These are phyloP conservation scores for Eupithecia dodoneata DNA, from an alignment of 2,888 invertebrate species.

Conservation along the genomic window DNA sequence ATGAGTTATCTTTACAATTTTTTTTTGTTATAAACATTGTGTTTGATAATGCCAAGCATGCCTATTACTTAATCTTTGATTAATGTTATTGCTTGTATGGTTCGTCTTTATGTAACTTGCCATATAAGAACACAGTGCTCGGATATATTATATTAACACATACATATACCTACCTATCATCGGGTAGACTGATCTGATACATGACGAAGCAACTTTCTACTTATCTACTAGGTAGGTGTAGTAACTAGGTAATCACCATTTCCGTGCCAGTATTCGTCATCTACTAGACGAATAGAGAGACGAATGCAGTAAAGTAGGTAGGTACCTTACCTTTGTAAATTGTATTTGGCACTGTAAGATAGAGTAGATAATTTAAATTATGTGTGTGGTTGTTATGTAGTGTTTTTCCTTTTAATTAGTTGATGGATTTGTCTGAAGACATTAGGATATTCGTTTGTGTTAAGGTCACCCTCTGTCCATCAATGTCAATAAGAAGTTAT, in stretches of 20 bases:
- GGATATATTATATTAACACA: constrained; percentile 6
- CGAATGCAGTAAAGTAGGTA: not conserved
- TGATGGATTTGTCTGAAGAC: not conserved
- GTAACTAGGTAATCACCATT: not conserved
- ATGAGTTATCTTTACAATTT: too few species aligned
- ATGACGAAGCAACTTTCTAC: constrained; percentile 10
- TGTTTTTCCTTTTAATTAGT: not conserved
- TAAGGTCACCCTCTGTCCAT: not conserved
- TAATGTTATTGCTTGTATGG: not conserved
- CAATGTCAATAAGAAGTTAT: not conserved
- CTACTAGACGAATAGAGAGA: not conserved
- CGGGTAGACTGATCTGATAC: constrained; percentile 4
- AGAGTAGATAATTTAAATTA: not conserved
- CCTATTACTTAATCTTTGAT: not conserved
- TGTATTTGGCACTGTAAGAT: not conserved
- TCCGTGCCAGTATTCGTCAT: not conserved
- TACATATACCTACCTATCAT: constrained; percentile 9
- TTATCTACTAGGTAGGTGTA: not conserved
- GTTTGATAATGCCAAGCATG: too few species aligned
- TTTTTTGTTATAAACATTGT: too few species aligned
- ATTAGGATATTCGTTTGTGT: not conserved
- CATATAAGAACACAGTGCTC: not conserved
- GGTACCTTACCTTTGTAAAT: not conserved
- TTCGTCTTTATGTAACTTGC: not conserved
- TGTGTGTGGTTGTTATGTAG: not conserved